Percentiles rank a stretch among this genome's conserved stretches.
Conservation (phyloP, 2,113 vertebrate genomes). For the Apodemus speciosus region DNA sequence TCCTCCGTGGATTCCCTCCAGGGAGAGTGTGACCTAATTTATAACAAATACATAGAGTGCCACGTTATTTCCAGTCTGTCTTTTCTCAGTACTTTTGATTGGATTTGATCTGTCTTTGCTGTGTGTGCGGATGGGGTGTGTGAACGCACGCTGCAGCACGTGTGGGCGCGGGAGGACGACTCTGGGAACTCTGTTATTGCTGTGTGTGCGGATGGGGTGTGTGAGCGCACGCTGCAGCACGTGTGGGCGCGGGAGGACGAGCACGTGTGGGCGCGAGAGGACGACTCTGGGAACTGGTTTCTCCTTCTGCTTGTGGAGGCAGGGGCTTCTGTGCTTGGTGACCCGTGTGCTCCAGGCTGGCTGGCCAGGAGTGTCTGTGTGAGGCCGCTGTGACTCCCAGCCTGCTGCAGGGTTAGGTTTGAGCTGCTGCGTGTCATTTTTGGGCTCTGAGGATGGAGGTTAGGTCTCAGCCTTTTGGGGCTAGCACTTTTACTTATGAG, state of each 20-base stretch:
- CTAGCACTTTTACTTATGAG: not conserved
- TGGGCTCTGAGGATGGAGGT: not conserved
- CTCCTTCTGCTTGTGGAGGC: not conserved
- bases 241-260: not conserved
- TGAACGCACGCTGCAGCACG: not conserved
- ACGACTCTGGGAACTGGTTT: not conserved
- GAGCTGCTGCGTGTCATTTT: not conserved
- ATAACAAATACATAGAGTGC: constrained; percentile 60
- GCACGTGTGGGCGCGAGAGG: too few species aligned
- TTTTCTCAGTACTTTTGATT: not conserved
- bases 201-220: not conserved
- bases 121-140: not conserved
- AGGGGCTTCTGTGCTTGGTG: not conserved
- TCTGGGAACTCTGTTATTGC: not conserved
- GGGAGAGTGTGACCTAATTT: not conserved
- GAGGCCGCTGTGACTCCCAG: not conserved
- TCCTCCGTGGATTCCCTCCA: fast-evolving
- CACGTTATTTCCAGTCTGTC: not conserved
- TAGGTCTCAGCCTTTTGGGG: not conserved
- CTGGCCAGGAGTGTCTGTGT: not conserved
- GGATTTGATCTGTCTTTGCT: not conserved
- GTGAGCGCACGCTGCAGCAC: not conserved
- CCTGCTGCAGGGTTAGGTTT: not conserved
- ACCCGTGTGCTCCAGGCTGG: not conserved
- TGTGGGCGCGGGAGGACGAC: not conserved